A percentile compares a stretch with the other conserved stretches of the same genome.
Evolutionary conservation across 2,888 invertebrate genomes (phyloP).

Genomic region (Ichneumoninae sp.): DNA sequence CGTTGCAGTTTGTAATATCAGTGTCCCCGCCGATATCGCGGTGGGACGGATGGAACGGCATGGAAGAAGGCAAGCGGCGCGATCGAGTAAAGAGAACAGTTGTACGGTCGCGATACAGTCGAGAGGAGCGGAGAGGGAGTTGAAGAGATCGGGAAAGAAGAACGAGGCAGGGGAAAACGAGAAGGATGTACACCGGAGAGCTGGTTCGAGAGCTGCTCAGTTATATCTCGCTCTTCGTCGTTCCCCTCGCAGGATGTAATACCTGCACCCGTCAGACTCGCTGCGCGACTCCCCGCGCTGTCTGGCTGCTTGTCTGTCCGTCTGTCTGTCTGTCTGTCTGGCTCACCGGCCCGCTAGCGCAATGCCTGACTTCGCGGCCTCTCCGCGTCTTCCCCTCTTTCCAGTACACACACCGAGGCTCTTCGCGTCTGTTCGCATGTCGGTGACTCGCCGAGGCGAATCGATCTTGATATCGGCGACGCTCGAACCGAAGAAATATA

Average conservation of each 20-base stretch:
- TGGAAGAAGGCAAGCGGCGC: slow-evolving; percentile 55
- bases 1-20: slow-evolving; percentile 12
- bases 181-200: slow-evolving; percentile 65
- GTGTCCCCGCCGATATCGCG: neutral
- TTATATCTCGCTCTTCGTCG: slow-evolving; percentile 26
- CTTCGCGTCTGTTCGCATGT: slow-evolving; percentile 53
- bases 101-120: slow-evolving; percentile 6
- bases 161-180: neutral
- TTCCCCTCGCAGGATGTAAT: slow-evolving; percentile 46
- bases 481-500: slow-evolving; percentile 46
- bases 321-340: slow-evolving; percentile 55
- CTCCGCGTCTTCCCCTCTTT: slow-evolving; percentile 30
- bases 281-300: slow-evolving; percentile 50
- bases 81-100: slow-evolving; percentile 24
- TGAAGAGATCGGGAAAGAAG: slow-evolving; percentile 61
- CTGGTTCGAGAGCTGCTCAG: slow-evolving; percentile 63
- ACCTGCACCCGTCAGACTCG: slow-evolving; percentile 48
- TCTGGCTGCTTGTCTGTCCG: slow-evolving; percentile 52
- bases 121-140: slow-evolving; percentile 59
- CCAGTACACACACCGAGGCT: slow-evolving; percentile 9
- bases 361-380: slow-evolving; percentile 41
- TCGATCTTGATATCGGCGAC: slow-evolving; percentile 64
- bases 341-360: slow-evolving; percentile 57
- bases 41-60: slow-evolving; percentile 69
- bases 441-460: slow-evolving; percentile 48